These are phyloP conservation scores for Buceros bicornis DNA, from an alignment of 2,797 vertebrate species.

Conservation along the genomic window DNA sequence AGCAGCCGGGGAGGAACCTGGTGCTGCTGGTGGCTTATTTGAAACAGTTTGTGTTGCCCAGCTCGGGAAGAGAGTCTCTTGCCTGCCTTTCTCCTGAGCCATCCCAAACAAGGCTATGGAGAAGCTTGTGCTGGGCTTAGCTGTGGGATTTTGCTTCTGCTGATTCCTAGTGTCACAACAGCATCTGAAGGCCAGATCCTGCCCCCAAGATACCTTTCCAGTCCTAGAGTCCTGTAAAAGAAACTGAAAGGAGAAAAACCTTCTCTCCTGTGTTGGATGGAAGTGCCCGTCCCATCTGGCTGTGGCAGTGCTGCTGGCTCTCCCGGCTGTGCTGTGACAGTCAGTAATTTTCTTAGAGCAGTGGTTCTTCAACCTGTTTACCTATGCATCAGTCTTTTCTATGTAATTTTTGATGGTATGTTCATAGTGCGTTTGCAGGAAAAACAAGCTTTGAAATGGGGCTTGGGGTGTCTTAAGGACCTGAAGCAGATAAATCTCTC, in stretches of 20 bases:
- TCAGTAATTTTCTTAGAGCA: not conserved
- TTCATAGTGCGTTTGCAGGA: accelerated
- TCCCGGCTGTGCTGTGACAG: accelerated
- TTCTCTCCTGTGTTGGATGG: not conserved
- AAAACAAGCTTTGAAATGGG: not conserved
- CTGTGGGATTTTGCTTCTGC: not conserved
- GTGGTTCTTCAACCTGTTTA: not conserved
- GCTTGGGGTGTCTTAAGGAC: not conserved
- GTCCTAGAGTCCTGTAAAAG: not conserved
- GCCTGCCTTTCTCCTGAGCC: not conserved
- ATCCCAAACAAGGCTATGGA: not conserved
- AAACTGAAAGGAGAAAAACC: not conserved
- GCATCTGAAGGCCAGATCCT: not conserved
- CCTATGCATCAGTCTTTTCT: accelerated
- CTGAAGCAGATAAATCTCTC: not conserved
- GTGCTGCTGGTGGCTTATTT: not conserved
- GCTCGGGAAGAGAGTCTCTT: not conserved
- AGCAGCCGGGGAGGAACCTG: not conserved
- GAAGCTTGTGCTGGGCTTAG: not conserved
- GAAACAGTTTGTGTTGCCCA: accelerated
- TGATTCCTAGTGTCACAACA: accelerated
- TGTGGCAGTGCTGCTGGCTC: not conserved
- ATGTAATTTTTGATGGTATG: accelerated
- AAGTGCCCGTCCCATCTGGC: not conserved
- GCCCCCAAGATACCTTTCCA: not conserved